A percentile compares a stretch with the other conserved stretches of the same genome.
Evolutionary conservation across 2,797 vertebrate genomes (phyloP).

Genomic region (Meriones psammophilus): DNA sequence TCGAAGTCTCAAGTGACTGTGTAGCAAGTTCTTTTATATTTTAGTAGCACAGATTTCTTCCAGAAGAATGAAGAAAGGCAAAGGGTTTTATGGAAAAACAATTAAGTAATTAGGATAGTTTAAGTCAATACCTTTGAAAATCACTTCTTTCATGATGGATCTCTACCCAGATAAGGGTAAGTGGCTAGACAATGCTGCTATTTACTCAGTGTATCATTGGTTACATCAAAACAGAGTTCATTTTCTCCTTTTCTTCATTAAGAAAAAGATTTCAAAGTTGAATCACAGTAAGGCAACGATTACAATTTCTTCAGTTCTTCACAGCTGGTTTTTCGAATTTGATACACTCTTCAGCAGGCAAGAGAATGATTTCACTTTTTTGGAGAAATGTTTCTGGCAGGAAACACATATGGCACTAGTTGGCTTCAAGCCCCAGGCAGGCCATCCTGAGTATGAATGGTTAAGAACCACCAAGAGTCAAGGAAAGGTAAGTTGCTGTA

Average conservation of each 20-base stretch:
- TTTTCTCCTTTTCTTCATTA: not conserved
- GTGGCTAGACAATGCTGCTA: not conserved
- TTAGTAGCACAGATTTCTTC: not conserved
- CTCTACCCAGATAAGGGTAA: not conserved
- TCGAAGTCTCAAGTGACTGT: not conserved
- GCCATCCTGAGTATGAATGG: not conserved
- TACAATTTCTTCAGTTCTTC: conserved; percentile 42
- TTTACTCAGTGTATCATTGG: conserved; percentile 10
- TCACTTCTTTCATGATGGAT: not conserved
- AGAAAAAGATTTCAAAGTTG: conserved; percentile 27
- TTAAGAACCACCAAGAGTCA: not conserved
- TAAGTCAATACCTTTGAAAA: not conserved
- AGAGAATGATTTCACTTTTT: not conserved
- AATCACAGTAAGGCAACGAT: conserved; percentile 14
- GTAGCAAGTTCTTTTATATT: not conserved
- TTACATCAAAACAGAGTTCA: not conserved
- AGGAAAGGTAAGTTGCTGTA: not conserved
- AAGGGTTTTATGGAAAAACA: not conserved
- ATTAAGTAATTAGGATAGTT: conserved; percentile 14
- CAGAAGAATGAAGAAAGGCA: not conserved
- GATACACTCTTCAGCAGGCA: not conserved
- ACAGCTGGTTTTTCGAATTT: conserved; percentile 41
- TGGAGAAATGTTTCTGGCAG: not conserved
- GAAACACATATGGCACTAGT: not conserved
- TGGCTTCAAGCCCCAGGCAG: no score